Conservation (phyloP, 2,888 invertebrate species). For the Troides helena region DNA sequence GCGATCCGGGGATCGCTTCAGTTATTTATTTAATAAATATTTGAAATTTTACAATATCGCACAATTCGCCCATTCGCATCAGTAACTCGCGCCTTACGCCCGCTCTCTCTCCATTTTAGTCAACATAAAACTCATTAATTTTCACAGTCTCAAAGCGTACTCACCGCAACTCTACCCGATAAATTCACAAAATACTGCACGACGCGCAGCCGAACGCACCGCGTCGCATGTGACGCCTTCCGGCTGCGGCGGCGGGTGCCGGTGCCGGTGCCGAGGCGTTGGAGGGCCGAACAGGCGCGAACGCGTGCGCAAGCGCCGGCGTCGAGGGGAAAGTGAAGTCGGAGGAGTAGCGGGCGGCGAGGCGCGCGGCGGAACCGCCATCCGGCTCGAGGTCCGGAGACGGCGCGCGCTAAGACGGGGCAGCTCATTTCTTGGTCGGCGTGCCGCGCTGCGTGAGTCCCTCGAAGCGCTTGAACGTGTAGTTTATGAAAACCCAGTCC, state of each 20-base stretch:
- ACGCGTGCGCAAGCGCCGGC: neutral
- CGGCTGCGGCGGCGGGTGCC: too few relatives aligned
- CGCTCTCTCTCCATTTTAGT: neutral
- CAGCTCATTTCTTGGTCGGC: slow-evolving; percentile 86
- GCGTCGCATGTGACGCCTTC: neutral
- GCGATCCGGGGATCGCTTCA: neutral
- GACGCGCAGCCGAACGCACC: neutral
- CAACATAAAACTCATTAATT: too few relatives aligned
- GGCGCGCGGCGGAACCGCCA: neutral
- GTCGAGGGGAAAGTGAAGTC: neutral
- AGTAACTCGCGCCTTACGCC: neutral
- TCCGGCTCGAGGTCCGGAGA: neutral
- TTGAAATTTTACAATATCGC: neutral
- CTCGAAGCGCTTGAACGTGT: slow-evolving; percentile 99
- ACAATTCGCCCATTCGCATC: neutral
- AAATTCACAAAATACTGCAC: neutral
- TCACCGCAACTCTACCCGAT: neutral
- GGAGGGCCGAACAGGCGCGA: neutral
- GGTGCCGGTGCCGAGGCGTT: too few relatives aligned
- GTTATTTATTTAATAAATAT: neutral
- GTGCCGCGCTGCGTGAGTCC: slow-evolving; percentile 95
- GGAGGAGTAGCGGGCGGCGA: neutral
- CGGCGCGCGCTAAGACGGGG: slow-evolving; percentile 30
- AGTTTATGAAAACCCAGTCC: slow-evolving; percentile 99
- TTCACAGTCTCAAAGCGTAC: neutral